Base-by-base conservation (phyloP, 2,113 vertebrate species). In the Chrysochloris asiatica region DNA sequence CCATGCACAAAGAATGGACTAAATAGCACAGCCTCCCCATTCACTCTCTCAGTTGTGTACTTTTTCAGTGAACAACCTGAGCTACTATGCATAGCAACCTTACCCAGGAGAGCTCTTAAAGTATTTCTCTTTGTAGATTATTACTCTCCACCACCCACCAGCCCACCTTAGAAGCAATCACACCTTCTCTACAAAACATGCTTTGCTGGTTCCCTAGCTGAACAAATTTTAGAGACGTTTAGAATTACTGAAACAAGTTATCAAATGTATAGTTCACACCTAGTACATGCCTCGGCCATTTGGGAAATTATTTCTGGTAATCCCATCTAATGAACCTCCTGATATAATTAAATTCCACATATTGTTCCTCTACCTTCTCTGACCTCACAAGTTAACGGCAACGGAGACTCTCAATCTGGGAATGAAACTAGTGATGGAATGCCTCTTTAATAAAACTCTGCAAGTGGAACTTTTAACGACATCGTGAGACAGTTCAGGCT, bases 341-440 rank as follows among this genome's bases (percentile, higher is more conserved):
- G 59, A 76, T 82, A 65, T 93, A 86, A 94, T 94, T 94, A 95
- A 95, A 83, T 9, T 84, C 86, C 79, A 95, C 75, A 90, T 89
- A 86, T 72, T 82, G 93, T 82, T 69, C 77, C 84, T 85, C 45
- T 88, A 6, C 21, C 91, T 52, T 59, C 77, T 63, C 86, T 41
- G 28, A n/a, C 72, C 28, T 59, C 33, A 7, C 1, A 79, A 50
- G 48, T 73, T 41, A 41, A 69, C 33, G 38, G 10, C 13, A 4
- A n/a, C 69, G 48, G 36, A 52, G n/a, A 69, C 3, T 22, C n/a
- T 36, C 52, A 65, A 67, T 67, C 22, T 63, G 69, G 89, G 86
- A 54, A 69, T 81, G 93, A 88, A 33, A 69, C 84, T 71, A 67
- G 24, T 19, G 81, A 88, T 69, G 92, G 80, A 92, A 93, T 84